Percentiles rank a stretch among this genome's conserved stretches.
phyloP scores from a whole-genome alignment of 1,140 invertebrate species.

The Hermetia illucens region DNA sequence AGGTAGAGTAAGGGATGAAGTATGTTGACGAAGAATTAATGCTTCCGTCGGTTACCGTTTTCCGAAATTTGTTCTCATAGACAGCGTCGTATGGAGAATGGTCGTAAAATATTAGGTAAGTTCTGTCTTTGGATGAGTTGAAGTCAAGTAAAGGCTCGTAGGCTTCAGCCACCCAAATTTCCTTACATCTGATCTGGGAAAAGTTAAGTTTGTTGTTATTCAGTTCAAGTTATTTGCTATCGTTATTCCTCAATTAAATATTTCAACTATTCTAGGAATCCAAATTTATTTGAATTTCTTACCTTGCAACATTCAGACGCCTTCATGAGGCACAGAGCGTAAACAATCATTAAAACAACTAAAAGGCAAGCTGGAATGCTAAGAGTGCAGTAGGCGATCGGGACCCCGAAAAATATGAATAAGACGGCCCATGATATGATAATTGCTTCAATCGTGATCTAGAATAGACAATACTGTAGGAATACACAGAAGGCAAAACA shows the following conservation, averaged over 20 bases:
- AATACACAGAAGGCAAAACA: too few relatives aligned
- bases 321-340: not conserved
- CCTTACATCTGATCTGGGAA: constrained; percentile 18
- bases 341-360: too few relatives aligned
- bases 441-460: constrained; percentile 28
- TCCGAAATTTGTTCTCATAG: constrained; percentile 20
- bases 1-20: not conserved
- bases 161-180: constrained; percentile 24
- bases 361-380: constrained; percentile 24
- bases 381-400: constrained; percentile 22
- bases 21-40: not conserved
- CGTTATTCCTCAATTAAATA: too few relatives aligned
- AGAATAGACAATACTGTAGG: too few relatives aligned
- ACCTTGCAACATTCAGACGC: too few relatives aligned
- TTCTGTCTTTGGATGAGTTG: constrained; percentile 19
- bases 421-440: constrained; percentile 30
- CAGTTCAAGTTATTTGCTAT: too few relatives aligned
- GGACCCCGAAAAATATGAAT: constrained; percentile 28
- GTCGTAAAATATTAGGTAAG: constrained; percentile 23
- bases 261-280: too few relatives aligned
- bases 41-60: constrained; percentile 7
- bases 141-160: constrained; percentile 27
- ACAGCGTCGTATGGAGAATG: constrained; percentile 16
- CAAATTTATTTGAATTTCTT: too few relatives aligned
- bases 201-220: not conserved